Evolutionary conservation across 2,797 vertebrate species (phyloP), one percentile per base, ranked within the genome.

Genomic region (Girardinus metallicus): DNA sequence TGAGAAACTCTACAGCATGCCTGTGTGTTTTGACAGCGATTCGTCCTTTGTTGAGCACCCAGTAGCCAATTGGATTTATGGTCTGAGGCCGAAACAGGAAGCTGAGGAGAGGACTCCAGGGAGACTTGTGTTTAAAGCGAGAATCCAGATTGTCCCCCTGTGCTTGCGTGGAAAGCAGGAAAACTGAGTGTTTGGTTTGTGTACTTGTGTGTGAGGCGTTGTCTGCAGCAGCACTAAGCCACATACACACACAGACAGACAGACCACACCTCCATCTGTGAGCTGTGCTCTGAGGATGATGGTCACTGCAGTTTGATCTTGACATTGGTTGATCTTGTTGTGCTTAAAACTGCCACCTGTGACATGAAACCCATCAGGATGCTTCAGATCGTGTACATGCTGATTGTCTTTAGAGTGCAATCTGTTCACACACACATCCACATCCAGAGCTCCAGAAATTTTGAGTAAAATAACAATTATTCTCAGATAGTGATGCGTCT

Each of bases 11-110:
- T 55, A 46, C 76, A 72, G 86, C 80, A 57, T 82, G 88, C 86
- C 66, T 47, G 76, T 74, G 79, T 94, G 88, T 93, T 95, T 91
- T 92, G 92, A 92, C 85, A 86, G 89, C 1, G 29, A 83, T 86
- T 89, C 79, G 85, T 85, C 60, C 41, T 16, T 79, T 26, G 31
- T 82, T 1, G 16, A 84, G 74, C 29, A 81, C 51, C 77, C 57
- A 21, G 76, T 53, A 73, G 76, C 89, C 78, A 88, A 88, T 90
- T 84, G 80, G 80, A 89, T 83, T 41, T 77, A 72, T 79, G 68
- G 84, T 86, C 82, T 12, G 11, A 84, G 82, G 77, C 82, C 83
- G 89, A 93, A 94, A 95, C 95, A 96, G 96, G 94, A 96, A 95
- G 86, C 86, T 80, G 77, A 80, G 77, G 81, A 90, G 79, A 83